Evolutionary conservation across 2,797 vertebrate species (phyloP), one percentile per base, ranked within the genome.

Genomic region (Phrynocephalus vlangalii): DNA sequence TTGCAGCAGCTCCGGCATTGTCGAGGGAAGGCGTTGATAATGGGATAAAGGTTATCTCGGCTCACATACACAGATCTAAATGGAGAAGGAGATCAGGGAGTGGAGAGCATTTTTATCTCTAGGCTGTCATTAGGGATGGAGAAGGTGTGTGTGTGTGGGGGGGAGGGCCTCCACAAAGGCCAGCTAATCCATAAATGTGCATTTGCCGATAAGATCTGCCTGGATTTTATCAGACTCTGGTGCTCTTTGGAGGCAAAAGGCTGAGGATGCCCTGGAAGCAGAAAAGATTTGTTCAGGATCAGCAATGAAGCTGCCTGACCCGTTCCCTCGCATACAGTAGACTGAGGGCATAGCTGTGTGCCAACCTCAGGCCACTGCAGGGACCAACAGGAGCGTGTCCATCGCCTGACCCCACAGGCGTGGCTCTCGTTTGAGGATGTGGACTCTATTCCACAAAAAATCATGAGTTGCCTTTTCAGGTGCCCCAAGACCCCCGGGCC

Each of bases 121-220:
- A 68, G 70, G 83, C 44, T 80, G 67, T 76, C 83, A 80, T 73
- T 84, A 85, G 78, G 83, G 30, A 83, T 48, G 33, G 87, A 70
- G 73, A 66, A 56, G 52, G 38, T 3, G 15, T 63, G 70, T 33
- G 33, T 33, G 33, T 33, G 33, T 1, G 33, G 33, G 33, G 90
- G 90, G 0, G 30, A 82, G 3, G 50, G 85, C 82, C 90, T 93
- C 87, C 81, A 1, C 11, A n/a, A 20, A 1, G 16, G 7, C 44
- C 50, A 11, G 80, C 48, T 91, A 90, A 92, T 93, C 88, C 85
- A 78, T 30, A 68, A 90, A 84, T 24, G 73, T 81, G 48, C 26
- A 70, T 3, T 56, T 56, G 52, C 52, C 75, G n/a, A 0, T 20
- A 60, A 83, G 83, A 83, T 0, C 44, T 0, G 0, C 15, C 0